phyloP scores from a whole-genome alignment of 2,113 vertebrate genomes.

The Phaethornis superciliosus region DNA sequence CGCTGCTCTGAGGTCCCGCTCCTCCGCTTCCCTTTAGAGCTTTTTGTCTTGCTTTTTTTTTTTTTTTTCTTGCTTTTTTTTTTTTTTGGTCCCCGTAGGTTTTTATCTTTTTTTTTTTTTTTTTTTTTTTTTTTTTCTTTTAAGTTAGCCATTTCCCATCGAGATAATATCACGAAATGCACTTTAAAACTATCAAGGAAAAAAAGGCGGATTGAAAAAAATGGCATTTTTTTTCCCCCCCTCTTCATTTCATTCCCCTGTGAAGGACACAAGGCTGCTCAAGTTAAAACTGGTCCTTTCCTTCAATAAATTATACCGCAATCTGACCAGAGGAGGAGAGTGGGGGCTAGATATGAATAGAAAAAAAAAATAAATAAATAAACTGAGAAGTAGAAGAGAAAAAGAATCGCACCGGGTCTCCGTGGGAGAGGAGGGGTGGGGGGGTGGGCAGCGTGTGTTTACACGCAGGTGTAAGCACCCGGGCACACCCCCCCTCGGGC shows the following conservation, averaged over 20 bases:
- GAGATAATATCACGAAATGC: conserved; percentile 68
- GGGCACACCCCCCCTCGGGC: not conserved
- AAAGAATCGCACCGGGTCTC: conserved; percentile 9
- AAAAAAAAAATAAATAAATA: conserved; percentile 64
- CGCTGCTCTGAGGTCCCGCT: conserved; percentile 63
- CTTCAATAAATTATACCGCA: conserved; percentile 60
- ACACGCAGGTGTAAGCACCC: conserved; percentile 41
- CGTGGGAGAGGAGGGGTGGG: not conserved
- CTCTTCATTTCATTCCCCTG: conserved; percentile 59
- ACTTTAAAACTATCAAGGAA: conserved; percentile 70
- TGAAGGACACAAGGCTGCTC: conserved; percentile 59
- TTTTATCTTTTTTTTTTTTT: not conserved
- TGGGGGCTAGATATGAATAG: not conserved
- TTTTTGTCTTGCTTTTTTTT: conserved; percentile 57
- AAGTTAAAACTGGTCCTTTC: conserved; percentile 62
- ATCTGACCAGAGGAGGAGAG: conserved; percentile 15
- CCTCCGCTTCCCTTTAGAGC: conserved; percentile 58
- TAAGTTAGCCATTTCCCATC: conserved; percentile 70
- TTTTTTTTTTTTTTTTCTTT: conserved; percentile 10
- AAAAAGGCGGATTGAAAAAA: conserved; percentile 23
- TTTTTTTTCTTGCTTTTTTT: not conserved
- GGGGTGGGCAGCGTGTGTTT: not conserved
- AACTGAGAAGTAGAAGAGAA: conserved; percentile 28
- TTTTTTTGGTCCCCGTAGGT: not conserved
- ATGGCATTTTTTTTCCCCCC: conserved; percentile 2